phyloP scores from a whole-genome alignment of 1,140 invertebrate genomes.

The Drosophila lini region DNA sequence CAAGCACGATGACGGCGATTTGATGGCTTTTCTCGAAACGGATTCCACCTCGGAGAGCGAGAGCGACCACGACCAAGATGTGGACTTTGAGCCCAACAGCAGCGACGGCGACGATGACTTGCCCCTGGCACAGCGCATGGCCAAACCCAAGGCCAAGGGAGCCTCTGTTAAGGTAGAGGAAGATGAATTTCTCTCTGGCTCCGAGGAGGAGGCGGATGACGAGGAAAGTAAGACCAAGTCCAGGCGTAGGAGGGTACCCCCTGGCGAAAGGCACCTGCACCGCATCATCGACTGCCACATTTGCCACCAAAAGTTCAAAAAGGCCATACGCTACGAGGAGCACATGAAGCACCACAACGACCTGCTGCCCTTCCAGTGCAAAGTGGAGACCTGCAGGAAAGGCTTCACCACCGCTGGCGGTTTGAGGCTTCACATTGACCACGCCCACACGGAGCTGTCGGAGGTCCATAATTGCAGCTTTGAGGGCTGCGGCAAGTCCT shows the following conservation, averaged over 20 bases:
- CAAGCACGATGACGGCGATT: constrained; percentile 30
- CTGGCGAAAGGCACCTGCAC: constrained; percentile 65
- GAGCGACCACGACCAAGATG: constrained; percentile 45
- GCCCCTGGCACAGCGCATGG: constrained; percentile 67
- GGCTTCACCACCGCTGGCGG: constrained; percentile 80
- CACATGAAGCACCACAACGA: constrained; percentile 83
- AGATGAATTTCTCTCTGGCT: constrained; percentile 4
- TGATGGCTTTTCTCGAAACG: constrained; percentile 36
- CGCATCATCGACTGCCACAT: constrained; percentile 79
- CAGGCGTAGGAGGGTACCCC: constrained; percentile 61
- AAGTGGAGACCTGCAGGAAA: constrained; percentile 72
- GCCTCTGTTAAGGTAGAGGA: constrained; percentile 11
- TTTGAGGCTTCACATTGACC: constrained; percentile 73
- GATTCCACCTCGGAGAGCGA: constrained; percentile 41
- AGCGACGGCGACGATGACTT: constrained; percentile 70
- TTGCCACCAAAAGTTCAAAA: constrained; percentile 81
- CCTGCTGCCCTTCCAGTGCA: constrained; percentile 75
- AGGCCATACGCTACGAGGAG: constrained; percentile 75
- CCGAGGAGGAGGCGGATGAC: constrained; percentile 26
- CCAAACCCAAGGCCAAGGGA: constrained; percentile 14
- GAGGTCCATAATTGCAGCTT: constrained; percentile 71
- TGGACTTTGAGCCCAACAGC: constrained; percentile 60
- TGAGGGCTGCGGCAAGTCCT: constrained; percentile 73
- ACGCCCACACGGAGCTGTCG: constrained; percentile 72
- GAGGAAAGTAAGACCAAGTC: constrained; percentile 40